These are phyloP conservation scores for Chrysina gloriosa DNA, from an alignment of 2,888 invertebrate species.

Conservation along the genomic window DNA sequence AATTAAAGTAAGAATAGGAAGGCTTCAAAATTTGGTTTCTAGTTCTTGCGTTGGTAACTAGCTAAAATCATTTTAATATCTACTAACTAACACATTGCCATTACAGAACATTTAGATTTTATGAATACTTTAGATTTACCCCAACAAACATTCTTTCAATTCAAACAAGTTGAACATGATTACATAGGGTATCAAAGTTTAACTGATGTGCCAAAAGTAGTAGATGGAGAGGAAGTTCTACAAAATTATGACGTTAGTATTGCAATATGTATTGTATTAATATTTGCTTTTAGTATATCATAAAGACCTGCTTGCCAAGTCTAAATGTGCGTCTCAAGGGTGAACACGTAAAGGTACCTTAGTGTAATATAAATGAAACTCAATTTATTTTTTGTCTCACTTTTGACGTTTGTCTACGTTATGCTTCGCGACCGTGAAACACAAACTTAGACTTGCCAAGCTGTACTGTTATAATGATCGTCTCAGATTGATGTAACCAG, in stretches of 20 bases:
- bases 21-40: constrained; percentile 95
- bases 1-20: constrained; percentile 93
- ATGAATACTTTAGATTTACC: constrained; percentile 84
- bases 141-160: constrained; percentile 81
- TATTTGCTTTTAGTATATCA: no score
- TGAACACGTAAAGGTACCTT: no score
- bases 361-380: no score
- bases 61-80: neutral
- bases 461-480: no score
- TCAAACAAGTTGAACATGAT: constrained; percentile 90
- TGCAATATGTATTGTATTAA: no score
- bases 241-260: constrained; percentile 60
- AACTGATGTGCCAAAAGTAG: constrained; percentile 90
- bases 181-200: constrained; percentile 96
- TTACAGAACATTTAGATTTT: constrained; percentile 94
- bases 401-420: no score
- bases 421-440: no score
- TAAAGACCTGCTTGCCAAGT: no score
- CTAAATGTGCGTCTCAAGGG: no score
- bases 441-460: no score
- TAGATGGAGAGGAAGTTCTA: constrained; percentile 78
- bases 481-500: no score
- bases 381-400: no score
- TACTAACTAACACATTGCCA: constrained; percentile 1
- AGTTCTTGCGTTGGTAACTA: constrained; percentile 91